Evolutionary conservation across 2,113 vertebrate species (phyloP).

Genomic region (Scomber scombrus): DNA sequence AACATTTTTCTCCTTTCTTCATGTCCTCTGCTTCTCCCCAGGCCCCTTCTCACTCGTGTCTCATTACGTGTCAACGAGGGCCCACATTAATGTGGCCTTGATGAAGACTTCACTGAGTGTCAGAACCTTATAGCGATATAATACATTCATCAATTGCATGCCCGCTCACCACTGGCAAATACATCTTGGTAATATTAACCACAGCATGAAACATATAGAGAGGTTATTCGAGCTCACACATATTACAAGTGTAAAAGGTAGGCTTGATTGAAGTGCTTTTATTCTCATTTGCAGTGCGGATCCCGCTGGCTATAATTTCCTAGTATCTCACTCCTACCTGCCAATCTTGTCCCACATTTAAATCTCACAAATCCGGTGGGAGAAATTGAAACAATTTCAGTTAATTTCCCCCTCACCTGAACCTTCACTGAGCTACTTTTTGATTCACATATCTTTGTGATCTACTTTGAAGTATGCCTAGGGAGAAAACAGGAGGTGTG

Average conservation of each 20-base stretch:
- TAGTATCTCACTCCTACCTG: slow-evolving; percentile 50
- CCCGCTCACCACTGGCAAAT: slow-evolving; percentile 26
- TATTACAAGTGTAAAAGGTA: slow-evolving; percentile 47
- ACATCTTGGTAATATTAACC: slow-evolving; percentile 23
- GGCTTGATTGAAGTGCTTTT: slow-evolving; percentile 62
- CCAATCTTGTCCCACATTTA: slow-evolving; percentile 71
- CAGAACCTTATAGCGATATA: slow-evolving; percentile 30
- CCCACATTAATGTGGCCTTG: slow-evolving; percentile 30
- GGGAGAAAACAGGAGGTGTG: slow-evolving; percentile 53
- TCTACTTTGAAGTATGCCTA: slow-evolving; percentile 68
- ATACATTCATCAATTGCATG: slow-evolving; percentile 38
- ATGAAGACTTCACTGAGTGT: slow-evolving; percentile 52
- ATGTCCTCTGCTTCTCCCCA: not conserved
- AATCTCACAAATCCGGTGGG: slow-evolving; percentile 66
- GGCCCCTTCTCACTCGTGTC: not conserved
- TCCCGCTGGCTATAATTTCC: slow-evolving; percentile 68
- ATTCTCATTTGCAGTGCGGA: slow-evolving; percentile 47
- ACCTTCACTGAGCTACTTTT: slow-evolving; percentile 62
- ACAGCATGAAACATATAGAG: slow-evolving; percentile 22
- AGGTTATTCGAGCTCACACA: slow-evolving; percentile 37
- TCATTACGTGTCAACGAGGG: slow-evolving; percentile 40
- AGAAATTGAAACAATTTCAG: slow-evolving; percentile 72
- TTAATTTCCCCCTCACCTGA: slow-evolving; percentile 74
- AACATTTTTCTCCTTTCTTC: not conserved
- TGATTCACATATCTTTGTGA: slow-evolving; percentile 63